Conservation (phyloP, 2,113 vertebrate species). For the Leucoraja erinaceus region DNA sequence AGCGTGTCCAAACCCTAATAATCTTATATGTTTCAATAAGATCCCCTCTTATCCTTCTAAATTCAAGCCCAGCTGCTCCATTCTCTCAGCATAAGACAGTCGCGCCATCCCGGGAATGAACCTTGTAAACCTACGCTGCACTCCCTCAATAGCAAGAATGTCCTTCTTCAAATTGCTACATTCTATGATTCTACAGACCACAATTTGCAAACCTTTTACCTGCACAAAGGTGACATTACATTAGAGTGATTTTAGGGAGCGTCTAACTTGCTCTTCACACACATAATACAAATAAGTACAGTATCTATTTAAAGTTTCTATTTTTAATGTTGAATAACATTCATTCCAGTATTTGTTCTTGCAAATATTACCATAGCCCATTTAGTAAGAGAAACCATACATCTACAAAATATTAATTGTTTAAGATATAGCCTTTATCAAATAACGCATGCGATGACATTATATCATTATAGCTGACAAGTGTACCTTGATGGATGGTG, state of each 20-base stretch:
- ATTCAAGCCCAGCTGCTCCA: too few relatives aligned
- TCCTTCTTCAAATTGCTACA: background rate
- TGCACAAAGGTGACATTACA: too few relatives aligned
- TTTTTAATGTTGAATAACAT: background rate
- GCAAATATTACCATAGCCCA: background rate
- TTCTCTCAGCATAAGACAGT: too few relatives aligned
- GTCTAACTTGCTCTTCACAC: background rate
- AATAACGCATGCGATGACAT: slow-evolving; percentile 52
- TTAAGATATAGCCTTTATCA: slow-evolving; percentile 47
- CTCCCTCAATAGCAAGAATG: too few relatives aligned
- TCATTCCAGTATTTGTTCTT: slow-evolving; percentile 10
- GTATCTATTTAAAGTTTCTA: background rate
- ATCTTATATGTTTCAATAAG: too few relatives aligned
- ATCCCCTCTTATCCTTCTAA: too few relatives aligned
- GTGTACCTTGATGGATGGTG: slow-evolving; percentile 54
- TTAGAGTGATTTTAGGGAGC: background rate
- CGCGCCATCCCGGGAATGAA: too few relatives aligned
- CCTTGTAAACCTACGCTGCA: too few relatives aligned
- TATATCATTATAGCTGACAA: slow-evolving; percentile 61
- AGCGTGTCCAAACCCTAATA: too few relatives aligned
- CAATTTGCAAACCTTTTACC: background rate
- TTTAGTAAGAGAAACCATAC: slow-evolving; percentile 5
- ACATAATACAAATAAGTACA: background rate
- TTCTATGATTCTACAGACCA: background rate
- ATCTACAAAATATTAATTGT: background rate